Evolutionary conservation across 53 echinoderm and acorn worm genomes (phyloP).

Genomic region (Holothuria leucospilota): DNA sequence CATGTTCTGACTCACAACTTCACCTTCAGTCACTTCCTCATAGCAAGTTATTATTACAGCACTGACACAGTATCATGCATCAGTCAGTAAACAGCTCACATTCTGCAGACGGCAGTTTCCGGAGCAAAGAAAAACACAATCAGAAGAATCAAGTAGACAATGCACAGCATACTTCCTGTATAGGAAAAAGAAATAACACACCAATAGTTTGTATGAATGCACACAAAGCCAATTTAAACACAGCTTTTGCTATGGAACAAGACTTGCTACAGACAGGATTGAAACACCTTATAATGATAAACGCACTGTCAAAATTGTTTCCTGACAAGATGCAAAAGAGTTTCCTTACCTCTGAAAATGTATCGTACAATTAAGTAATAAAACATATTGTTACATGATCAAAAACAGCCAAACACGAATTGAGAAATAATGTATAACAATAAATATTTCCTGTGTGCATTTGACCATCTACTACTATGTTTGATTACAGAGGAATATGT

Average conservation of each 20-base stretch:
- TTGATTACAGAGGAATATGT: too few species aligned
- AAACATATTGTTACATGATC: too few species aligned
- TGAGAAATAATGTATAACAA: too few species aligned
- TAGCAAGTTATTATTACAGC: not conserved
- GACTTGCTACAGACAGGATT: not conserved
- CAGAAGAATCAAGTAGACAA: slow-evolving; percentile 90
- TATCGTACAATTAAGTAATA: too few species aligned
- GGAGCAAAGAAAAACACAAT: slow-evolving; percentile 90
- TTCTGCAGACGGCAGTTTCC: slow-evolving; percentile 42
- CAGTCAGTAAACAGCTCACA: not conserved
- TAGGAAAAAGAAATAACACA: not conserved
- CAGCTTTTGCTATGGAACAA: not conserved
- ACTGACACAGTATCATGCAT: not conserved
- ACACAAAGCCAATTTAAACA: not conserved
- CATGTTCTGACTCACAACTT: too few species aligned
- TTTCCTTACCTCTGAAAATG: too few species aligned
- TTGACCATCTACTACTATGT: too few species aligned
- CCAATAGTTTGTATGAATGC: not conserved
- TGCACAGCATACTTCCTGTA: slow-evolving; percentile 84
- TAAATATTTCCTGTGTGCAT: too few species aligned
- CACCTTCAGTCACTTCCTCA: not conserved
- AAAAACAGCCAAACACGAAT: too few species aligned
- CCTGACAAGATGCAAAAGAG: too few species aligned
- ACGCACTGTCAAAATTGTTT: not conserved
- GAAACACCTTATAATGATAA: not conserved